Evolutionary conservation across 2,113 vertebrate genomes (phyloP).

Genomic region (Labrus mixtus): DNA sequence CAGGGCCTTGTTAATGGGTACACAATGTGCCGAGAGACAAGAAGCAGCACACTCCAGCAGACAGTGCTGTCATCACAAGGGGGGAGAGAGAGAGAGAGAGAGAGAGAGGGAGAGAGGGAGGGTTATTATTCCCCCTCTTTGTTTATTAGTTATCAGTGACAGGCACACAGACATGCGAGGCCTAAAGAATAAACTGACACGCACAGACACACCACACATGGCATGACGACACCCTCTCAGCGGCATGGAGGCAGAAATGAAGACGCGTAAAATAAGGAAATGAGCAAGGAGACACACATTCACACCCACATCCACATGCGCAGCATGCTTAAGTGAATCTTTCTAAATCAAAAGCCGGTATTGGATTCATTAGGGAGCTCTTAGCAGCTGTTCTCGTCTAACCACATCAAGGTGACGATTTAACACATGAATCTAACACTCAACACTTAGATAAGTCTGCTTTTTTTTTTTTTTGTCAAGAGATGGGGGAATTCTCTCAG

Average conservation of each 20-base stretch:
- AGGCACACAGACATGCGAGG: conserved; percentile 1
- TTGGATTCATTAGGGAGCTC: conserved; percentile 74
- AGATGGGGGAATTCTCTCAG: conserved; percentile 35
- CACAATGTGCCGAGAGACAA: conserved; percentile 67
- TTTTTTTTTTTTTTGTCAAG: conserved; percentile 4
- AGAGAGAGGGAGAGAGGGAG: conserved; percentile 18
- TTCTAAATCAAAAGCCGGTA: conserved; percentile 63
- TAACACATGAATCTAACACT: conserved; percentile 60
- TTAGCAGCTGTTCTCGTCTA: conserved; percentile 75
- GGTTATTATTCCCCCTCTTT: conserved; percentile 47
- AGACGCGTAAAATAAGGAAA: not conserved
- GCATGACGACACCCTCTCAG: not conserved
- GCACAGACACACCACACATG: not conserved
- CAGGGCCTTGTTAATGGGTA: conserved; percentile 63
- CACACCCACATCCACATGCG: conserved; percentile 17
- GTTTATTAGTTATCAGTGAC: conserved; percentile 46
- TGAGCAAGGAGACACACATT: conserved; percentile 35
- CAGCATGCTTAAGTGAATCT: conserved; percentile 64
- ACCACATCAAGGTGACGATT: conserved; percentile 70
- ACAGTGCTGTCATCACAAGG: conserved; percentile 62
- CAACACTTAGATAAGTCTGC: conserved; percentile 52
- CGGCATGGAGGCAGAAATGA: not conserved
- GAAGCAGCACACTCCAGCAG: conserved; percentile 57
- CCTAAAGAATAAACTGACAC: not conserved
- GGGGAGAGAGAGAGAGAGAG: conserved; percentile 44